Conservation (phyloP, 2,113 vertebrate genomes). For the Columbina picui region DNA sequence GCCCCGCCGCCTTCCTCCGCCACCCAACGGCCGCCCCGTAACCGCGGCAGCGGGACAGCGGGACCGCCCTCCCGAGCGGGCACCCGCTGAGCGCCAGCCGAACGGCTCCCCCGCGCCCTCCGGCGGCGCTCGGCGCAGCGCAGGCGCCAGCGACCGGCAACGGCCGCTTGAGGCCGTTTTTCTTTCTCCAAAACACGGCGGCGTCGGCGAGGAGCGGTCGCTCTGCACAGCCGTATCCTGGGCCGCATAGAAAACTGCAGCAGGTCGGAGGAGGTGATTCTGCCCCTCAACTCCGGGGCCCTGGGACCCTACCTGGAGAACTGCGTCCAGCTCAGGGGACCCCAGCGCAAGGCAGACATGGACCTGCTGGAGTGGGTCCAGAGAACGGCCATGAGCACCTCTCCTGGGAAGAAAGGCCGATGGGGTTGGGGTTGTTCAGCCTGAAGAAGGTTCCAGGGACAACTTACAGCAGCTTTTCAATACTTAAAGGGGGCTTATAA, state of each 20-base stretch:
- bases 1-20: not conserved
- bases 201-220: no score
- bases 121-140: not conserved
- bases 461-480: no score
- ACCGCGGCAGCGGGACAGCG: not conserved
- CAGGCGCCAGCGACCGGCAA: rapidly evolving
- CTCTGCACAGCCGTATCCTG: rapidly evolving
- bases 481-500: no score
- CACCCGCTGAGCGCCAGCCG: not conserved
- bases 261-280: no score
- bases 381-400: no score
- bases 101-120: not conserved
- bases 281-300: not conserved
- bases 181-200: no score
- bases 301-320: not conserved
- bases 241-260: not conserved
- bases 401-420: no score
- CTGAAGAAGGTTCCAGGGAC: no score
- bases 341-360: no score
- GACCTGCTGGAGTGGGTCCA: no score
- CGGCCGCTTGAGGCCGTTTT: not conserved
- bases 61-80: not conserved
- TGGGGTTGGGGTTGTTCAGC: no score
- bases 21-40: not conserved
- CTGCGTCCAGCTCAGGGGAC: no score